phyloP scores from a whole-genome alignment of 2,797 vertebrate genomes.

The Eulemur albifrons region DNA sequence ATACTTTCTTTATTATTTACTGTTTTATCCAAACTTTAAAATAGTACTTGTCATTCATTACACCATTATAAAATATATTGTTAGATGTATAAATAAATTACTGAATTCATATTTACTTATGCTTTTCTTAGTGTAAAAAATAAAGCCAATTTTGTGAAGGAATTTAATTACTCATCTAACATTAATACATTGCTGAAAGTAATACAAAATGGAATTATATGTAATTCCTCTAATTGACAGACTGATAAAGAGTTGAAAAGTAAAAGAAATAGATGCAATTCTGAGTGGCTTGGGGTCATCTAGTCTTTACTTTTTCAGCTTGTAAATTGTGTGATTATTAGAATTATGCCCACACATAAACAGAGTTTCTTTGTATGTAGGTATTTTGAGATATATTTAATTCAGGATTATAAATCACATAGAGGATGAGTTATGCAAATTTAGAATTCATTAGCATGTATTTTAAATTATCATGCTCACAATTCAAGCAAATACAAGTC shows the following conservation, averaged over 20 bases:
- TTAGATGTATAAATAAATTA: slow-evolving; percentile 30
- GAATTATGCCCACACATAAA: slow-evolving; percentile 48
- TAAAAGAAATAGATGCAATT: slow-evolving; percentile 39
- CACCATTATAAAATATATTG: slow-evolving; percentile 4
- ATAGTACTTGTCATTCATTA: slow-evolving; percentile 21
- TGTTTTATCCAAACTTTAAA: background rate
- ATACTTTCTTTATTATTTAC: background rate
- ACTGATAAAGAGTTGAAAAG: slow-evolving; percentile 12
- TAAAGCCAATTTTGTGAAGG: slow-evolving; percentile 6
- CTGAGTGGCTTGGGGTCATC: slow-evolving; percentile 20
- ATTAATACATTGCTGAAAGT: slow-evolving; percentile 34
- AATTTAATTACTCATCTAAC: slow-evolving; percentile 40
- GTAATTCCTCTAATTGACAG: slow-evolving; percentile 45
- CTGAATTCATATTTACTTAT: slow-evolving; percentile 27
- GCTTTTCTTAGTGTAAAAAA: background rate
- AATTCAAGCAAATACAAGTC: slow-evolving; percentile 70
- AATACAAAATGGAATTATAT: background rate
- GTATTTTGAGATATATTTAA: slow-evolving; percentile 65
- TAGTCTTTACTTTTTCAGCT: slow-evolving; percentile 65
- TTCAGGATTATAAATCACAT: slow-evolving; percentile 67
- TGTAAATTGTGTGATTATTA: slow-evolving; percentile 63
- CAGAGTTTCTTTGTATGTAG: slow-evolving; percentile 22
- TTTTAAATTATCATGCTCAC: slow-evolving; percentile 66
- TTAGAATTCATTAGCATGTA: slow-evolving; percentile 65
- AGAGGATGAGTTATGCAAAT: slow-evolving; percentile 69